Conservation (phyloP, 2,797 vertebrate species). For the Lophura swinhoii region DNA sequence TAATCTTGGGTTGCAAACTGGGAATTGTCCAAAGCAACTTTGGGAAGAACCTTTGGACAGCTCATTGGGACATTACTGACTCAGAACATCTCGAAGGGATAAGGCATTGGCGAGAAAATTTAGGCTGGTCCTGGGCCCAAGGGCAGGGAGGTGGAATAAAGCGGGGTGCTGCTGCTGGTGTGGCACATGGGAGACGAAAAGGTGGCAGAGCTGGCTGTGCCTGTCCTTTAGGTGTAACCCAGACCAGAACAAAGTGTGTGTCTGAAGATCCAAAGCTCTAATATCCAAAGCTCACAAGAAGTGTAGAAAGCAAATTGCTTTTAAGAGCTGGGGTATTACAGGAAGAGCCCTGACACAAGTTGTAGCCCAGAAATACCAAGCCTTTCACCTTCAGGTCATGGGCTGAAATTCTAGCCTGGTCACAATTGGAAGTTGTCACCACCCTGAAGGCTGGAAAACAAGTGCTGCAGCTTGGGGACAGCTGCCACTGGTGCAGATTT, state of each 20-base stretch:
- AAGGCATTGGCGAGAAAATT: conserved; percentile 44
- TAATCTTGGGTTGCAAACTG: conserved; percentile 30
- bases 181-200: neutral
- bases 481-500: neutral
- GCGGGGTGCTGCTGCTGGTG: neutral
- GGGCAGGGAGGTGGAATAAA: conserved; percentile 30
- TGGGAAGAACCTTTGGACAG: conserved; percentile 31
- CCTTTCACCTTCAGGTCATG: neutral
- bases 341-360: neutral
- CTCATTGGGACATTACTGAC: neutral
- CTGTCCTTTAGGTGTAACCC: neutral
- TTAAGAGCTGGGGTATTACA: neutral
- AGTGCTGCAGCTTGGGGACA: neutral
- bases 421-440: neutral
- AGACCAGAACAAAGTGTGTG: neutral
- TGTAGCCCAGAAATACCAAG: neutral
- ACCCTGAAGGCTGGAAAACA: conserved; percentile 48
- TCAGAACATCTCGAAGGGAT: conserved; percentile 38
- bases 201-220: neutral
- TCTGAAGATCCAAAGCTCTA: neutral
- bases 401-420: conserved; percentile 29
- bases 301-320: neutral
- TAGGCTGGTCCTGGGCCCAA: conserved; percentile 4
- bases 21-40: conserved; percentile 27
- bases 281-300: neutral